Conservation (phyloP, 2,888 invertebrate genomes). For the Calameuta pallipes region DNA sequence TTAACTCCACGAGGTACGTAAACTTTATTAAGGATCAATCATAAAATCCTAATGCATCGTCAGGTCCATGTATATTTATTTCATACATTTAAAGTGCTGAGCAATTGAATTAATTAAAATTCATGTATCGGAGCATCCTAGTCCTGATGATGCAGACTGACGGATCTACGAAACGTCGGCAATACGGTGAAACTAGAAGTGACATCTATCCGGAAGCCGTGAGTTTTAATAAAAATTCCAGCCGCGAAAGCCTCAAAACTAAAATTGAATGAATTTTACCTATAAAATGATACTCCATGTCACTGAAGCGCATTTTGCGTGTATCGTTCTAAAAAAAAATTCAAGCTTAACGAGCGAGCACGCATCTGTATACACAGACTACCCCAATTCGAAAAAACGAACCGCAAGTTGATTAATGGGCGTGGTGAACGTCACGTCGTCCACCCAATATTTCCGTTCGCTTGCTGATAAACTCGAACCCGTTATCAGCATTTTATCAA, state of each 20-base stretch:
- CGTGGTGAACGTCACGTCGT: constrained; percentile 4
- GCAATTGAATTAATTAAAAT: background rate
- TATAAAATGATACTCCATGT: background rate
- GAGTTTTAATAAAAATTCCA: no score
- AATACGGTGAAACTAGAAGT: no score
- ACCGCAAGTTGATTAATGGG: constrained; percentile 9
- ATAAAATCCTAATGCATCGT: background rate
- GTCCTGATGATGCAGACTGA: no score
- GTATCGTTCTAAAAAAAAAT: background rate
- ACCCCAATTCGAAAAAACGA: background rate
- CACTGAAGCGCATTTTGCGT: background rate
- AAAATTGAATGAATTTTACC: background rate
- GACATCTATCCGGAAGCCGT: no score
- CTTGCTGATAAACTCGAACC: constrained; percentile 12
- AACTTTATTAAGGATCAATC: background rate
- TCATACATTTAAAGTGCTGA: background rate
- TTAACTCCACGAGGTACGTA: background rate
- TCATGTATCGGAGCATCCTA: no score
- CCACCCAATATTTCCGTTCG: constrained; percentile 8
- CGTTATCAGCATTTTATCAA: constrained; percentile 24
- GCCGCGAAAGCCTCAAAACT: no score
- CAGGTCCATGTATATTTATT: background rate
- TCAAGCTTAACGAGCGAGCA: background rate
- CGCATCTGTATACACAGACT: background rate
- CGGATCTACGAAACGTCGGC: no score